These are phyloP conservation scores for Trogon surrucura DNA, from an alignment of 2,113 vertebrate species.

Conservation along the genomic window DNA sequence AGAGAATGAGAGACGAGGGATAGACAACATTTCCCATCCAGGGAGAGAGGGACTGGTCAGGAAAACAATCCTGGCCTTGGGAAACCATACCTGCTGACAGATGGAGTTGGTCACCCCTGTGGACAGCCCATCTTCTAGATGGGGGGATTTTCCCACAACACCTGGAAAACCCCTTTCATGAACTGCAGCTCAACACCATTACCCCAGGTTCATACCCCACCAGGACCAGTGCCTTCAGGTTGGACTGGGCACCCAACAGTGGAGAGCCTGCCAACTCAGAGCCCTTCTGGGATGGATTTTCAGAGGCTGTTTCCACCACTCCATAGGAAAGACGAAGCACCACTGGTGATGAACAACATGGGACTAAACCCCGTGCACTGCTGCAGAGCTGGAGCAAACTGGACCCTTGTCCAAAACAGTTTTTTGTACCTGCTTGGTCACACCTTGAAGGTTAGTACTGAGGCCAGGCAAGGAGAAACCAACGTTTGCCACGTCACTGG, in stretches of 20 bases:
- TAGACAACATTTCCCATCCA: not conserved
- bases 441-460: not conserved
- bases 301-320: not conserved
- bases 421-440: not conserved
- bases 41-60: not conserved
- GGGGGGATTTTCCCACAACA: accelerated
- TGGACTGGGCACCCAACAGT: accelerated
- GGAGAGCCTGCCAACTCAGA: not conserved
- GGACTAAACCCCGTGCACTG: accelerated
- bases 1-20: not conserved
- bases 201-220: not conserved
- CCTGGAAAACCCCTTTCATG: not conserved
- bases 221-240: accelerated
- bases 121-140: not conserved
- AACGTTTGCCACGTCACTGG: not conserved
- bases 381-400: not conserved
- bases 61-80: not conserved
- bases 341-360: accelerated
- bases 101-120: not conserved
- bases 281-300: not conserved
- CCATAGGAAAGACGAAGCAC: not conserved
- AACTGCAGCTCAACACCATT: not conserved
- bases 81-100: not conserved
- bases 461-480: not conserved
- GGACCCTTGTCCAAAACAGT: not conserved